A percentile compares a stretch with the other conserved stretches of the same genome.
Evolutionary conservation across 2,797 vertebrate genomes (phyloP).

Genomic region (Caiman crocodilus): DNA sequence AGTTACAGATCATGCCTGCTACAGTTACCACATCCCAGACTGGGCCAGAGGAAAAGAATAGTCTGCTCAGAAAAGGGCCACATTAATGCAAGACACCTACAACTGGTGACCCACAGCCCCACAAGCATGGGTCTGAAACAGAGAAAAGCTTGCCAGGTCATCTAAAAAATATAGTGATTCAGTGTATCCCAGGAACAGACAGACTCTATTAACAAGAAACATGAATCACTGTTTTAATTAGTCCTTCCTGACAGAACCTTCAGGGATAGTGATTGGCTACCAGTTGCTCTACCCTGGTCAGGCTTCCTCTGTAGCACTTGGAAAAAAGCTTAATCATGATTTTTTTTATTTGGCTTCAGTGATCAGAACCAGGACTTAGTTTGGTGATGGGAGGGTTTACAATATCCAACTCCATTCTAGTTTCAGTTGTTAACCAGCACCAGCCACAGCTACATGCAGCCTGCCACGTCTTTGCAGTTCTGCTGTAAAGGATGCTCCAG

Average conservation of each 20-base stretch:
- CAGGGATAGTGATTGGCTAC: background rate
- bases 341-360: background rate
- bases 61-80: background rate
- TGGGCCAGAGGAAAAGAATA: background rate
- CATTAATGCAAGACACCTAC: background rate
- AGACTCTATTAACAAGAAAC: background rate
- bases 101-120: background rate
- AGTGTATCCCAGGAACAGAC: background rate
- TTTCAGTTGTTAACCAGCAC: background rate
- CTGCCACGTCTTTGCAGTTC: background rate
- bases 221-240: constrained; percentile 1
- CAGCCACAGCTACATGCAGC: background rate
- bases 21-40: fast-evolving
- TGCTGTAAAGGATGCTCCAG: background rate
- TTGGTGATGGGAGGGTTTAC: background rate
- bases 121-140: background rate
- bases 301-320: background rate
- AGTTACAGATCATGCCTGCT: background rate
- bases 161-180: background rate
- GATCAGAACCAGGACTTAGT: no score
- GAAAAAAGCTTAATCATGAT: background rate
- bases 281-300: background rate
- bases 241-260: background rate
- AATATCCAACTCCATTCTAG: background rate
- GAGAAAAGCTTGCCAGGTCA: background rate